Base-by-base conservation (phyloP, 2,888 invertebrate species). In the Sepiola atlantica region DNA sequence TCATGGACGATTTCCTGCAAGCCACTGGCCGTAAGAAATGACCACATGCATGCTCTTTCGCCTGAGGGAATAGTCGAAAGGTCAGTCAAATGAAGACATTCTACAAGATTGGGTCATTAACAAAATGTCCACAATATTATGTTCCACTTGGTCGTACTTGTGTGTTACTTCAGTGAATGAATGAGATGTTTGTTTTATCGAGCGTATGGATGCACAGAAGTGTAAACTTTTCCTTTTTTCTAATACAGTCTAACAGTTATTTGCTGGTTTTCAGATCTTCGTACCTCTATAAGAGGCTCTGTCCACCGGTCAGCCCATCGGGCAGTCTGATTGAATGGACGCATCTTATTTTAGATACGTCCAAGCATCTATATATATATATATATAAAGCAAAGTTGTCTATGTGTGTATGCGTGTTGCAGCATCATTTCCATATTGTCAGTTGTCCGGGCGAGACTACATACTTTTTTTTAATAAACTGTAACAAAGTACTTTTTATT, bases 21-120 rank as follows among this genome's bases (percentile, higher is more conserved):
- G 14, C 77, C 77, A 77, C 14, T 77, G 77, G 77, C 77, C 32
- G n/a, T 77, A n/a, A 77, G n/a, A 77, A n/a, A 77, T 77, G n/a
- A 77, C 77, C 77, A n/a, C n/a, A 77, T 77, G 77, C 16, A 77
- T 77, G 77, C n/a, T n/a, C 77, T 32, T 16, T 18, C 32, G n/a
- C 77, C 77, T n/a, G 4, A n/a, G n/a, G 77, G n/a, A n/a, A 77
- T n/a, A 77, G 77, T 77, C n/a, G n/a, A 77, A 16, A 28, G 77
- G 77, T 77, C 77, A 77, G 77, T 77, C 77, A 77, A n/a, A 77
- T 77, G 77, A n/a, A 77, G 77, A 77, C 77, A 77, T 24, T 77
- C 16, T 18, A 12, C 14, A 77, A n/a, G n/a, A 18, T n/a, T 32
- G 32, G 77, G n/a, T 77, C 77, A 77, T 77, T 77, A 16, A 77